Base-by-base conservation (phyloP, 92 coral and sea anemone species). In the Anthopleura xanthogrammica region DNA sequence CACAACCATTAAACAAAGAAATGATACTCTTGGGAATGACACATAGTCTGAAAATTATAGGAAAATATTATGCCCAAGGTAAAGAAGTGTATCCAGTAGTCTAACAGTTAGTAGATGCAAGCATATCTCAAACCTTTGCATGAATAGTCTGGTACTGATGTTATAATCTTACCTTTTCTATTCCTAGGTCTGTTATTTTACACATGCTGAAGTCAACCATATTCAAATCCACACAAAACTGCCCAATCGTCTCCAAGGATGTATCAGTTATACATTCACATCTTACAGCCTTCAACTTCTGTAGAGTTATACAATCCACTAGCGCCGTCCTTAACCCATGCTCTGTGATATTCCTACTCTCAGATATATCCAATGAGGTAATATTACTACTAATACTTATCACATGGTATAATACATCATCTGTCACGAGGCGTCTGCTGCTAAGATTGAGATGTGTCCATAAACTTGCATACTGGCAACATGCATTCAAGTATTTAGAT, bases 151-250 rank as follows among this genome's bases (percentile, higher is more conserved):
- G 4, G 7, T 11, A 19, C 29, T 19, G 13, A 24, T 19, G 36
- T 62, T 62, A 62, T 19, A 19, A 29, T 68, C 74, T 16, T 39
- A 96, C 99, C 98, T 91, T 93, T 56, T 82, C 78, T 39, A 96
- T 83, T 17, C 99, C 98, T 17, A 48, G 52, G 75, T 97, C 97
- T 48, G 97, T 91, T 48, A 97, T 85, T 77, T 65, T 52, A 40
- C 97, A 97, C 89, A 94, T 79, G 43, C 92, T 93, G n/a, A 97
- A 86, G 84, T 97, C 97, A 42, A 94, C 68, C 46, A 83, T 56
- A 62, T 79, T 86, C 39, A 97, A 74, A 7, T 79, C 80, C 39
- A 41, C 76, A 75, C 99, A 97, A 12, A 81, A 78, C 80, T 84
- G 90, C 10, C 97, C 98, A 77, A 97, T 77, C 12, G 73, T 74